Evolutionary conservation across 2,888 invertebrate species (phyloP), one percentile per base, ranked within the genome.

Genomic region (Xylota segnis): DNA sequence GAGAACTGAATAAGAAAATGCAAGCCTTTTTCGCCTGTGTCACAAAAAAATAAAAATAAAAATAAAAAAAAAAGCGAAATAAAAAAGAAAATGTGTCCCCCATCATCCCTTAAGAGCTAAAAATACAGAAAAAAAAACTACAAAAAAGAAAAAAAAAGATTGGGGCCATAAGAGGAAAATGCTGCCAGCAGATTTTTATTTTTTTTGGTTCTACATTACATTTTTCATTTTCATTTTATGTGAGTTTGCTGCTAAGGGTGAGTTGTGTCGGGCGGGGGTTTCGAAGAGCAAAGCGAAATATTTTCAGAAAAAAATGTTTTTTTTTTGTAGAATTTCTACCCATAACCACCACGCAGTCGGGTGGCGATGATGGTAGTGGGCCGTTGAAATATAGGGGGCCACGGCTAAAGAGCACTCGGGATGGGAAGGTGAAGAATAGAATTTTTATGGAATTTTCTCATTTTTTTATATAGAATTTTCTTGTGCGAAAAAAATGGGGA

Each of bases 361-460:
- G 9, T 5, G 5, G 32, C 6, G 32, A 4, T 32, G 32, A 5
- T 34, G 76, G 43, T 45, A 56, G 27, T 16, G 29, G 47, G 63
- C 9, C 40, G 5, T 52, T 50, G 16, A 43, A 40, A n/a, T 45
- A 52, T 37, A 56, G 68, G 27, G 70, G 70, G 40, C 18, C 45
- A 7, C 9, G 32, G 29, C 16, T 10, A n/a, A 1, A 34, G 5
- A 0, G 45, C 3, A 18, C 52, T 47, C 9, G 58, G 70, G 18
- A 52, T 65, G 74, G 43, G 68, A 43, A 27, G 70, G 63, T 18
- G 75, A 58, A 65, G 83, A 78, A 78, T 83, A 83, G 78, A 84
- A 84, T 81, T 84, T 84, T 84, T 84, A 84, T 84, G 79, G 83
- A 84, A 84, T 84, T 84, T 84, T 81, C 59, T 84, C 83, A 79